Evolutionary conservation across 2,113 vertebrate genomes (phyloP).

Genomic region (Martes martes): DNA sequence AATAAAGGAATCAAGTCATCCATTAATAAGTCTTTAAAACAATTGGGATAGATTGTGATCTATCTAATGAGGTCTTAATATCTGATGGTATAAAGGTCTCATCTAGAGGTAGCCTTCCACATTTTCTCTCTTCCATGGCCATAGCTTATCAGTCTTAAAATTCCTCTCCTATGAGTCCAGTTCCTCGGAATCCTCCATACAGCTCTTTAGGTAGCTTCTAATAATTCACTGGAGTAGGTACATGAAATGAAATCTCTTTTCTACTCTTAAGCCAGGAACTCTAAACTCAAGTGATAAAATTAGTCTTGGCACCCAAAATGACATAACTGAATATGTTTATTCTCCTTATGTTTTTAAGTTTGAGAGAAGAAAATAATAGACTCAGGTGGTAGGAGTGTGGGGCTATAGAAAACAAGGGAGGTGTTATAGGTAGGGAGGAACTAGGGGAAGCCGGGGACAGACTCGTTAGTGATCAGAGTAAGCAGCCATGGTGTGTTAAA

Average conservation of each 20-base stretch:
- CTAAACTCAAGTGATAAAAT: neutral
- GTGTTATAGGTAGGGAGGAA: neutral
- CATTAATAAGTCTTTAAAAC: slow-evolving; percentile 9
- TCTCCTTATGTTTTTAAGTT: neutral
- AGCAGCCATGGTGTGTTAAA: neutral
- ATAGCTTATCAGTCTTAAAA: neutral
- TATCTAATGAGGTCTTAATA: neutral
- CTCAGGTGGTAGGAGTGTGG: neutral
- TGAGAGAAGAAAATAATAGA: neutral
- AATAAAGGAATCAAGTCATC: neutral
- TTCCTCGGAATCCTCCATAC: neutral
- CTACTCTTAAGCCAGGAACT: neutral
- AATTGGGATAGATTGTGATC: neutral
- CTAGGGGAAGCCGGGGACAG: neutral
- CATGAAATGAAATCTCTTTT: slow-evolving; percentile 5
- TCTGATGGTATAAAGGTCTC: neutral
- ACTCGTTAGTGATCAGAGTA: neutral
- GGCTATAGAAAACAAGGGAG: neutral
- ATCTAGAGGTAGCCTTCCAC: neutral
- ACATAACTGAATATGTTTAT: neutral
- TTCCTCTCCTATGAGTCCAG: neutral
- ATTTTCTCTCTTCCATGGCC: neutral
- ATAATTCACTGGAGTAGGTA: neutral
- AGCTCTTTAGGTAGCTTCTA: neutral
- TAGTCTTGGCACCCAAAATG: neutral